Percentiles rank a stretch among this genome's conserved stretches.
Evolutionary conservation across 2,113 vertebrate genomes (phyloP).

Genomic region (Morone saxatilis): DNA sequence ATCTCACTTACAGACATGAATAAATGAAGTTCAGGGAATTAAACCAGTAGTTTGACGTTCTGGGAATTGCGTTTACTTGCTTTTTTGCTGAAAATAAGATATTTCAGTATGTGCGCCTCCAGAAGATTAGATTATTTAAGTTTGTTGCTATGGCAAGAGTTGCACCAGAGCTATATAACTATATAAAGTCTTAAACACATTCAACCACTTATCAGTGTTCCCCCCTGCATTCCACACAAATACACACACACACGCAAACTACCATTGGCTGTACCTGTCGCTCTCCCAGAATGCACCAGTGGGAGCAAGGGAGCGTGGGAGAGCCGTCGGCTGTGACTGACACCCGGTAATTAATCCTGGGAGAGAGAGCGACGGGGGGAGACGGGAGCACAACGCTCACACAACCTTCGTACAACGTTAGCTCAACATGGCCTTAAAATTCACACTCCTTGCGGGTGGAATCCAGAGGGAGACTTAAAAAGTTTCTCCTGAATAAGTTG

Average conservation of each 20-base stretch:
- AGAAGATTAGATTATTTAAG: slow-evolving; percentile 5
- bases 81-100: neutral
- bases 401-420: slow-evolving; percentile 44
- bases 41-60: neutral
- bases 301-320: slow-evolving; percentile 77
- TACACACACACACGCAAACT: slow-evolving; percentile 37
- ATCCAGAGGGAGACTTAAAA: slow-evolving; percentile 36
- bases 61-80: too few species aligned
- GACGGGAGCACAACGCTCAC: slow-evolving; percentile 26
- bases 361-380: slow-evolving; percentile 48
- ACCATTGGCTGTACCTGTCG: slow-evolving; percentile 73
- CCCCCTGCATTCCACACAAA: slow-evolving; percentile 25
- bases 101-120: neutral
- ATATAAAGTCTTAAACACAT: slow-evolving; percentile 52
- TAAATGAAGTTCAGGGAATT: neutral
- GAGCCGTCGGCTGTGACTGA: slow-evolving; percentile 80
- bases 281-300: slow-evolving; percentile 71
- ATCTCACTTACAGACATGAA: neutral
- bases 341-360: slow-evolving; percentile 80
- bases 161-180: slow-evolving; percentile 4
- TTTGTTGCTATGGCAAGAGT: slow-evolving; percentile 45
- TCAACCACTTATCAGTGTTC: slow-evolving; percentile 18
- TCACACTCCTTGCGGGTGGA: slow-evolving; percentile 16
- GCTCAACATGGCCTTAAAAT: slow-evolving; percentile 54
- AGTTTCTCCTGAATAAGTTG: slow-evolving; percentile 57